phyloP scores from a whole-genome alignment of 2,888 invertebrate genomes.

The Scaptomyza tumidula region DNA sequence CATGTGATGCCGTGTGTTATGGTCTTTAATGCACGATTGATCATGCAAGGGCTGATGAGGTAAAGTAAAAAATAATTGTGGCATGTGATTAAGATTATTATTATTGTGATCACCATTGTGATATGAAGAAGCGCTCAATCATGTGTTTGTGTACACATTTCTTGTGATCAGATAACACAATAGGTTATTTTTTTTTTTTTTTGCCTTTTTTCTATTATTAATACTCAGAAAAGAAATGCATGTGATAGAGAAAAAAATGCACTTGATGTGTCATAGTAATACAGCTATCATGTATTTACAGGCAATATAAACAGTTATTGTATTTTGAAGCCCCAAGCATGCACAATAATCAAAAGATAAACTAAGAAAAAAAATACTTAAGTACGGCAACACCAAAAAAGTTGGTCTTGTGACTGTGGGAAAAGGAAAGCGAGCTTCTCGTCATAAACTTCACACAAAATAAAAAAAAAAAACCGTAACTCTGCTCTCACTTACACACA shows the following conservation, averaged over 20 bases:
- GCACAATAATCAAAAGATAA: conserved; percentile 38
- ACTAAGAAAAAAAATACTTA: conserved; percentile 35
- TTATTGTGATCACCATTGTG: conserved; percentile 25
- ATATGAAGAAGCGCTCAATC: conserved; percentile 35
- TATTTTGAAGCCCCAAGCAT: conserved; percentile 39
- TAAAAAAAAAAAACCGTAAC: conserved; percentile 62
- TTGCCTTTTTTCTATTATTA: not conserved
- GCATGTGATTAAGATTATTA: conserved; percentile 72
- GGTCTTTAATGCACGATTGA: conserved; percentile 38
- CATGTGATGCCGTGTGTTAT: conserved; percentile 62
- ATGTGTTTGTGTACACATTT: conserved; percentile 39
- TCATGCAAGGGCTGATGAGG: conserved; percentile 39
- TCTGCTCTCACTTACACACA: conserved; percentile 37
- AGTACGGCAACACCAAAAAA: conserved; percentile 67
- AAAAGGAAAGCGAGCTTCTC: conserved; percentile 63
- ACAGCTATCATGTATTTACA: conserved; percentile 2
- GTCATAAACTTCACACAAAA: conserved; percentile 70
- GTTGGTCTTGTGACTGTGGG: conserved; percentile 72
- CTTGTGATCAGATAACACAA: conserved; percentile 31
- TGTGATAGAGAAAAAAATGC: conserved; percentile 15
- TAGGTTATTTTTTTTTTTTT: not conserved
- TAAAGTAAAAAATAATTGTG: conserved; percentile 18
- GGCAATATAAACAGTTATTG: conserved; percentile 5
- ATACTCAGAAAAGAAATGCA: conserved; percentile 1
- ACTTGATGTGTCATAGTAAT: conserved; percentile 14